phyloP scores from a whole-genome alignment of 2,113 vertebrate species.

The Gnathonemus echidnorhynchus region DNA sequence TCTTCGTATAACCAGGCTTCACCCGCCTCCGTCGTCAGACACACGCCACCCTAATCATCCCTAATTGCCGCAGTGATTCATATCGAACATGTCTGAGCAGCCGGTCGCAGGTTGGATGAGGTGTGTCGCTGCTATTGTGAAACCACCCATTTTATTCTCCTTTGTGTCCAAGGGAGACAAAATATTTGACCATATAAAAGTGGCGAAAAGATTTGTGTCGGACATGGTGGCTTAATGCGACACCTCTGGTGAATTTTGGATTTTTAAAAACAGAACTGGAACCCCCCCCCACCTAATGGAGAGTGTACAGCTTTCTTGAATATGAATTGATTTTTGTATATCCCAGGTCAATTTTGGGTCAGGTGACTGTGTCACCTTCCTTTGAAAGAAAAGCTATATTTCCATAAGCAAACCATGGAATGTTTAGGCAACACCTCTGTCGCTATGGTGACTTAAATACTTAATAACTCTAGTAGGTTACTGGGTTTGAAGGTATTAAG shows the following conservation, averaged over 20 bases:
- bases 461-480: not conserved
- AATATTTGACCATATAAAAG: not conserved
- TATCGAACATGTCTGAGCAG: conserved; percentile 42
- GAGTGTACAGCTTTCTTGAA: not conserved
- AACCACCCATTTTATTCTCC: not conserved
- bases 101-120: not conserved
- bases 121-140: not conserved
- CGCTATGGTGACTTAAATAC: not conserved
- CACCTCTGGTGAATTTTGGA: not conserved
- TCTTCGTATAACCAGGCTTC: conserved; percentile 43
- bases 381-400: not conserved
- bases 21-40: conserved; percentile 26
- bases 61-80: conserved; percentile 42
- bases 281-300: not conserved
- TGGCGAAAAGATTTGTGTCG: not conserved
- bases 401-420: not conserved
- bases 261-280: not conserved
- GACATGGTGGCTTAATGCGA: not conserved
- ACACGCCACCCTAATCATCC: conserved; percentile 1
- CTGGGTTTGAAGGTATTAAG: not conserved
- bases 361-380: not conserved
- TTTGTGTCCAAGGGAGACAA: not conserved
- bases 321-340: not conserved
- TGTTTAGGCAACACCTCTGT: not conserved
- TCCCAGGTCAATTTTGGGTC: not conserved